Base-by-base conservation (phyloP, 2,888 invertebrate genomes). In the Silvanus unidentatus region DNA sequence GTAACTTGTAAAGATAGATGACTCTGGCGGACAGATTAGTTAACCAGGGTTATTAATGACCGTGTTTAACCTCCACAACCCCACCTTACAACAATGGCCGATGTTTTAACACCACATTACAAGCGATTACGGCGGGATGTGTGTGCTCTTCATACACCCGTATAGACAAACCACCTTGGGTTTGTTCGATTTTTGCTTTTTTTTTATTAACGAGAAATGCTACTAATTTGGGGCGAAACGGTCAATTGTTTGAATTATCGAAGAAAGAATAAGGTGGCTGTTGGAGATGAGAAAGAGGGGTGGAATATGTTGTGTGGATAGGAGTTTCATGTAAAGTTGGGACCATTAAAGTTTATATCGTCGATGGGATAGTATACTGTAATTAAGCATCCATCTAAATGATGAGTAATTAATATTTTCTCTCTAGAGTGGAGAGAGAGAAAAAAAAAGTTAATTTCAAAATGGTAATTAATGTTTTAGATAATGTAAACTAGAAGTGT, bases 41-140 rank as follows among this genome's bases (percentile, higher is more conserved):
- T 77, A 77, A 77, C 69, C 70, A 70, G 72, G 74, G 75, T 78
- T 76, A 78, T 78, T 77, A 78, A 78, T 78, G 77, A 77, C 74
- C 75, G 70, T 76, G 75, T 75, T 78, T 77, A 77, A 77, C 77
- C 77, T 73, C 71, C 66, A 63, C 71, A 70, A 73, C 74, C 73
- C 75, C 73, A 69, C 69, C 68, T 63, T 64, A 60, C 66, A 69
- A 69, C 70, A 70, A 70, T 69, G 66, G 68, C 65, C 65, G 66
- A 66, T 68, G 70, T 69, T 71, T 71, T 71, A 70, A 70, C 70
- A 69, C 71, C 69, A 66, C 62, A 71, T 71, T 71, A 72, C 69
- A 67, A 67, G 61, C 66, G 68, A 70, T 70, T 70, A 68, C 64
- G 58, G 55, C 52, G 47, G 54, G 50, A 47, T 48, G 47, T n/a